Evolutionary conservation across 2,797 vertebrate genomes (phyloP).

Genomic region (Tokudaia muenninki): DNA sequence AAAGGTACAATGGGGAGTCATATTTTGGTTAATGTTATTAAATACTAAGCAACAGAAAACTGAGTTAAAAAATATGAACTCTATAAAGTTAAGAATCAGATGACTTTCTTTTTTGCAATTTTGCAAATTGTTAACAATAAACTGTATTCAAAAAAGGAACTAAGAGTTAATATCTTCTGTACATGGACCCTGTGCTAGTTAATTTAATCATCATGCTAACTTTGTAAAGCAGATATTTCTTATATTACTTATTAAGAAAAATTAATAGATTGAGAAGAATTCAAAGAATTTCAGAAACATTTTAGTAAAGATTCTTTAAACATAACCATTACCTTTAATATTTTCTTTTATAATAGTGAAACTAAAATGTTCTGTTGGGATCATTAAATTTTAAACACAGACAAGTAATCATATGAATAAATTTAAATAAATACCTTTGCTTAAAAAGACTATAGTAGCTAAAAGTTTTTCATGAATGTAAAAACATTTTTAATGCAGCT

Average conservation of each 20-base stretch:
- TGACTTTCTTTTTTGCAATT: not conserved
- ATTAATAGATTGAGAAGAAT: too few relatives aligned
- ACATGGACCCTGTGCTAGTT: not conserved
- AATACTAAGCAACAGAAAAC: not conserved
- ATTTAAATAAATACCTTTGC: not conserved
- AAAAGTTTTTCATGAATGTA: not conserved
- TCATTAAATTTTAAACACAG: not conserved
- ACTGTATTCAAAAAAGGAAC: not conserved
- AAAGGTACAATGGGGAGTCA: not conserved
- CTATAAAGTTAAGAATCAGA: not conserved
- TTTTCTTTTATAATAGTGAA: not conserved
- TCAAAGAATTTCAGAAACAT: not conserved
- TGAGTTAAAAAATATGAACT: not conserved
- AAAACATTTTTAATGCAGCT: conserved; percentile 31
- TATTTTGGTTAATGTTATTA: not conserved
- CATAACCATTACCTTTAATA: not conserved
- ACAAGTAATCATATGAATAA: not conserved
- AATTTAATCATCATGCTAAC: not conserved
- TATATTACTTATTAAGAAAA: not conserved
- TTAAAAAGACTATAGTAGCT: not conserved
- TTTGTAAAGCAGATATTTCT: not conserved
- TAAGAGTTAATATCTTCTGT: not conserved
- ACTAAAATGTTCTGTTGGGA: not conserved
- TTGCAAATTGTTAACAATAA: not conserved
- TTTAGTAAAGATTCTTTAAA: not conserved